phyloP scores from a whole-genome alignment of 2,888 invertebrate genomes.

The Neocrepidodera transversa region DNA sequence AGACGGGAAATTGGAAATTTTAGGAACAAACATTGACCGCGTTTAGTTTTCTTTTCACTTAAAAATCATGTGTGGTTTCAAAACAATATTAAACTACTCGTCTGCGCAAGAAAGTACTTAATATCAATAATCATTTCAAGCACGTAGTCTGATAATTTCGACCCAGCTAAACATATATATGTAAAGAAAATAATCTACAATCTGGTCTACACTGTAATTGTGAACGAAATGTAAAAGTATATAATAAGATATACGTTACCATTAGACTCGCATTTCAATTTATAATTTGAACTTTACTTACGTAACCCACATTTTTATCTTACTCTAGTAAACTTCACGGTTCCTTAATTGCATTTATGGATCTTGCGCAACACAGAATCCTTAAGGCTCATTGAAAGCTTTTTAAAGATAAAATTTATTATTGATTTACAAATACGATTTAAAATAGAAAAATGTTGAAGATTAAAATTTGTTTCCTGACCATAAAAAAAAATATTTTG shows the following conservation, averaged over 20 bases:
- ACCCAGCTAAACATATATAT: constrained; percentile 1
- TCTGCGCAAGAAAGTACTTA: too few species aligned
- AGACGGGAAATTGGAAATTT: too few species aligned
- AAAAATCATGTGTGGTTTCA: too few species aligned
- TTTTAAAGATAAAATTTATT: too few species aligned
- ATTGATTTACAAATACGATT: too few species aligned
- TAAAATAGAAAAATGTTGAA: too few species aligned
- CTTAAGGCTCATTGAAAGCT: constrained; percentile 1
- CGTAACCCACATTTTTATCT: constrained; percentile 17
- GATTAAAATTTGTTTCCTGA: too few species aligned
- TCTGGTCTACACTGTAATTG: background rate
- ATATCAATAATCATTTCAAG: constrained; percentile 7
- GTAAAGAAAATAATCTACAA: constrained; percentile 5
- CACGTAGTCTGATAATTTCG: constrained; percentile 9
- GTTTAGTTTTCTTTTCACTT: too few species aligned
- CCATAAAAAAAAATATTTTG: too few species aligned
- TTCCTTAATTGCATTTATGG: background rate
- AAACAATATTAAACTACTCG: too few species aligned
- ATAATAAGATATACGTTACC: background rate
- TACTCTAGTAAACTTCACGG: constrained; percentile 9
- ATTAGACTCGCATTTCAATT: constrained; percentile 6
- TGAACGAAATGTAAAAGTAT: constrained; percentile 7
- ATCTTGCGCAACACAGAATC: background rate
- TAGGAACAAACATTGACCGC: too few species aligned
- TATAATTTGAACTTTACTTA: constrained; percentile 19